phyloP scores from a whole-genome alignment of 2,888 invertebrate genomes.

The Stenodera caucasica region DNA sequence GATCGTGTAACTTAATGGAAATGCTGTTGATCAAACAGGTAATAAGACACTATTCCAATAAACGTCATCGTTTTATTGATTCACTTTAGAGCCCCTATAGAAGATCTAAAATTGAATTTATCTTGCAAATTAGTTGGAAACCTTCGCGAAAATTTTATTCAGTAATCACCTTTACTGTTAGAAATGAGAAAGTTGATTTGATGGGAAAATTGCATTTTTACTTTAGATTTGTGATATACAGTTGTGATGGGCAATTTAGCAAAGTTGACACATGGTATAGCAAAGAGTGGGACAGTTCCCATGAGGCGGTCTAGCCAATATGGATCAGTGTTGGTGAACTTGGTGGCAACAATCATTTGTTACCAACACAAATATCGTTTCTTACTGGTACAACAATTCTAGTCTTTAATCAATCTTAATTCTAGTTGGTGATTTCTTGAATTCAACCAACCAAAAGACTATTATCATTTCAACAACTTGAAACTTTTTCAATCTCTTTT shows the following conservation, averaged over 20 bases:
- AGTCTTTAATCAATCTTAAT: constrained; percentile 6
- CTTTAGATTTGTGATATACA: not conserved
- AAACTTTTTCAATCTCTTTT: not conserved
- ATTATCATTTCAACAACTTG: not conserved
- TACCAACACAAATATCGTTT: constrained; percentile 15
- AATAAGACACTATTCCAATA: not conserved
- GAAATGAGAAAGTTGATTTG: not conserved
- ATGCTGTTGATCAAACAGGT: not conserved
- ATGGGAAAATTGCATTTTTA: constrained; percentile 1
- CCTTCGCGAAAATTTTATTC: no score
- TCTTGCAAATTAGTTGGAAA: no score
- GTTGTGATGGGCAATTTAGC: not conserved
- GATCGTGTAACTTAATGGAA: constrained; percentile 5
- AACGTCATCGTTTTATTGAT: not conserved
- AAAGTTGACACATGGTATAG: not conserved
- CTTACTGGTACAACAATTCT: constrained; percentile 1
- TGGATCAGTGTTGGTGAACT: constrained; percentile 23
- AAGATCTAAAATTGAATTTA: no score
- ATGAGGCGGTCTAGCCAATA: constrained; percentile 12
- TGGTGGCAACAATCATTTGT: constrained; percentile 23
- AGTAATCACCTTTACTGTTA: no score
- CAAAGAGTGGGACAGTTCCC: not conserved
- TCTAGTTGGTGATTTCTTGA: constrained; percentile 1
- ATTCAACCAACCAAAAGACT: not conserved
- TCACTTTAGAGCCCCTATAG: not conserved